A percentile compares a stretch with the other conserved stretches of the same genome.
These are phyloP conservation scores for Corbicula japonica DNA, from an alignment of 2,888 invertebrate genomes.

Conservation along the genomic window DNA sequence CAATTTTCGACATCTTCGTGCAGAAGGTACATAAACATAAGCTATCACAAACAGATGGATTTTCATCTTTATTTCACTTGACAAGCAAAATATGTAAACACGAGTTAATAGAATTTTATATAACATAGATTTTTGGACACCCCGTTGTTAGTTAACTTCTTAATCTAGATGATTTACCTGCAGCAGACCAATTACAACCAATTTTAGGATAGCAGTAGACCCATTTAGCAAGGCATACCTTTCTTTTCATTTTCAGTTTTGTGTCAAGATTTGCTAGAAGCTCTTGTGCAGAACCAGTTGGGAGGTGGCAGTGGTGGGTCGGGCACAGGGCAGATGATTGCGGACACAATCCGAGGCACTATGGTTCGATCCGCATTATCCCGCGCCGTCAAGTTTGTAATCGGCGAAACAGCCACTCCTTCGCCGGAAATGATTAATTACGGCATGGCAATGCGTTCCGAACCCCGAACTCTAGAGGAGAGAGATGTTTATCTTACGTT, in stretches of 20 bases:
- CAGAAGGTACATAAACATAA: no score
- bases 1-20: background rate
- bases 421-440: slow-evolving; percentile 1
- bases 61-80: no score
- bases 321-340: background rate
- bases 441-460: slow-evolving; percentile 5
- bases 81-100: no score
- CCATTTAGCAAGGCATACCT: background rate
- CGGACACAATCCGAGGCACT: background rate
- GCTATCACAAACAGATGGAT: no score
- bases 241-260: background rate
- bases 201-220: background rate
- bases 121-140: no score
- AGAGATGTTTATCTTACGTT: slow-evolving; percentile 5
- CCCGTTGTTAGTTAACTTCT: no score
- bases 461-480: slow-evolving; percentile 11
- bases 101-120: no score
- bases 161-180: no score
- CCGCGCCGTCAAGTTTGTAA: background rate
- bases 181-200: no score
- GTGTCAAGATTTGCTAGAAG: no score
- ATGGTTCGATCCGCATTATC: background rate
- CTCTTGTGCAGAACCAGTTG: no score
- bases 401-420: background rate
- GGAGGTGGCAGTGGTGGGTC: background rate